These are phyloP conservation scores for Ferrisia virgata DNA, from an alignment of 2,888 invertebrate genomes.

Conservation along the genomic window DNA sequence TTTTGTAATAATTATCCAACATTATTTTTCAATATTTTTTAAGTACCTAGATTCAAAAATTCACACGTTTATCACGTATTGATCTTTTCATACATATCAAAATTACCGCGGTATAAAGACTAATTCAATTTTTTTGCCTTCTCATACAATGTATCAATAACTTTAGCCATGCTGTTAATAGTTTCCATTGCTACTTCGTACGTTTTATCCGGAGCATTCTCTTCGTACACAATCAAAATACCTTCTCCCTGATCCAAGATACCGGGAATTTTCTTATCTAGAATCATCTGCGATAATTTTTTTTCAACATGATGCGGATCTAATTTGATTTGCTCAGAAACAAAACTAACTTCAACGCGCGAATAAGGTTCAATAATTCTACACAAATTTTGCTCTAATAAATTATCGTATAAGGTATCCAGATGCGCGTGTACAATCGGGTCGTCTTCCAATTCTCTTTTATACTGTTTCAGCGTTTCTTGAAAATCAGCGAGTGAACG, in stretches of 20 bases:
- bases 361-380: constrained; percentile 99
- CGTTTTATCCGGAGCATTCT: constrained; percentile 89
- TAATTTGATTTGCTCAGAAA: constrained; percentile 85
- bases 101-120: not conserved
- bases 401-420: constrained; percentile 93
- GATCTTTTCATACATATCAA: not conserved
- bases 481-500: constrained; percentile 97
- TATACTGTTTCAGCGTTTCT: constrained; percentile 78
- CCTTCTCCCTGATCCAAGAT: constrained; percentile 98
- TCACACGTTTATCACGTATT: not conserved
- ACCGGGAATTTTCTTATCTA: constrained; percentile 95
- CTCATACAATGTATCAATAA: constrained; percentile 97
- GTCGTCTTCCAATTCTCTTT: constrained; percentile 88
- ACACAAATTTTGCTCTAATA: constrained; percentile 98
- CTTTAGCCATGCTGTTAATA: constrained; percentile 98
- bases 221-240: constrained; percentile 95
- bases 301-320: constrained; percentile 92
- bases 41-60: not conserved
- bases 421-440: constrained; percentile 95
- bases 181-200: constrained; percentile 96
- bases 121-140: constrained; percentile 87
- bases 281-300: constrained; percentile 97
- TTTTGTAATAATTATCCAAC: not conserved
- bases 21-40: not conserved
- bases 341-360: constrained; percentile 84